Base-by-base conservation (phyloP, 2,888 invertebrate species). In the Ypsolopha scabrella region DNA sequence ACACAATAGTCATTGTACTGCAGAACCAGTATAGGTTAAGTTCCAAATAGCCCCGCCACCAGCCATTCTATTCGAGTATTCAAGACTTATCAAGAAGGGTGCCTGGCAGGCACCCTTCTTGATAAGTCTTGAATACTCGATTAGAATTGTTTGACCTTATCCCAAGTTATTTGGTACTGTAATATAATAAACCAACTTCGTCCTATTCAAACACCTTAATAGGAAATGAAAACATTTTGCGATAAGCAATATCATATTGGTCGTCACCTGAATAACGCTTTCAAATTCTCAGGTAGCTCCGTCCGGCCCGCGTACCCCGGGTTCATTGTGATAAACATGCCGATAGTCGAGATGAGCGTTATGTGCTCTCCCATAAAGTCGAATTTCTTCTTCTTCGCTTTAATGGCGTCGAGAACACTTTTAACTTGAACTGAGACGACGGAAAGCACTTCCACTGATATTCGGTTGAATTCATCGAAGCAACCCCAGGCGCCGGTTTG, bases 401-500 rank as follows among this genome's bases (percentile, higher is more conserved):
- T 94, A 54, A 98, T 93, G 8, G 97, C 96, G 72, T 98, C 97
- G 55, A 93, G 88, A 24, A 95, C 92, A 52, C 88, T 88, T 72
- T 94, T 95, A 1, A 96, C 97, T 85, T 98, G 98, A 0, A 97
- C 97, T 0, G 97, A 96, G 0, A 98, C 96, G 9, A 98, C 98
- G 39, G 97, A 98, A 54, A 98, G 77, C 53, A 98, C 98, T 80
- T 98, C 97, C 1, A 98, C 94, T 0, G 97, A 93, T 64, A 98
- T 98, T 53, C 97, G 89, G 78, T 98, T 98, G 76, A 98, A 98
- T 75, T 98, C 97, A 70, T 98, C 97, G 73, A 98, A 98, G 72
- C 98, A 98, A 37, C 97, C 97, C 97, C 97, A 97, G 8, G 96
- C 95, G 0, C 97, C 97, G 13, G 97, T 96, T 83, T 98, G 97